Evolutionary conservation across 2,888 invertebrate genomes (phyloP), one percentile per base, ranked within the genome.

Genomic region (Cyclophora albipunctata): DNA sequence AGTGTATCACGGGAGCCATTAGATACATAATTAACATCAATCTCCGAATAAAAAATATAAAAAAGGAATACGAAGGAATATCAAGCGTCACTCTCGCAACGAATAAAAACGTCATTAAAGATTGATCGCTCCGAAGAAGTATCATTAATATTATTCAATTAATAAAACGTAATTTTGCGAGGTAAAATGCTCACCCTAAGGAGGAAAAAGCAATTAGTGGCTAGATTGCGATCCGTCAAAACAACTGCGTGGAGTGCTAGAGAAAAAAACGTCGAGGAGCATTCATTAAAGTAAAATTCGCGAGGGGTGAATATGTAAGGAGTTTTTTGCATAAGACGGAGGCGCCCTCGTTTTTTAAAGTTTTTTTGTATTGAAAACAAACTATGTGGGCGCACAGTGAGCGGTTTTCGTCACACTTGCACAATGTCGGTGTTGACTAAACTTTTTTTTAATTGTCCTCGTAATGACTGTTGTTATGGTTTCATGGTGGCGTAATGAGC

Each of bases 71-170:
- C 64, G 56, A 64, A 68, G 73, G 72, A 73, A 75, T 74, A 75
- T 66, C 70, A 71, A 70, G 71, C 78, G 78, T 78, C 79, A 79
- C 79, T 83, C 78, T 73, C 71, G 66, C 75, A 72, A 77, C 81
- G 79, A 84, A 86, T 85, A 86, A 86, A 87, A 87, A 85, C 84
- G 84, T 81, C 84, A 84, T 86, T 84, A 84, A 81, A 85, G 87
- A 87, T 87, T 85, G 86, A 88, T 88, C 70, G 81, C 81, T 75
- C 69, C 70, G 73, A 80, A 78, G 77, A 83, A 82, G 86, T 83
- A 83, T 87, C 88, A 87, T 88, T 88, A 87, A 87, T 87, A 87
- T 85, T 87, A 88, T 88, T 88, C 86, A 88, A 88, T 88, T 88
- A 88, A 88, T 88, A 86, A 85, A 87, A 86, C 77, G 84, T 84